These are phyloP conservation scores for Chiroxiphia lanceolata DNA, from an alignment of 2,797 vertebrate species.

Conservation along the genomic window DNA sequence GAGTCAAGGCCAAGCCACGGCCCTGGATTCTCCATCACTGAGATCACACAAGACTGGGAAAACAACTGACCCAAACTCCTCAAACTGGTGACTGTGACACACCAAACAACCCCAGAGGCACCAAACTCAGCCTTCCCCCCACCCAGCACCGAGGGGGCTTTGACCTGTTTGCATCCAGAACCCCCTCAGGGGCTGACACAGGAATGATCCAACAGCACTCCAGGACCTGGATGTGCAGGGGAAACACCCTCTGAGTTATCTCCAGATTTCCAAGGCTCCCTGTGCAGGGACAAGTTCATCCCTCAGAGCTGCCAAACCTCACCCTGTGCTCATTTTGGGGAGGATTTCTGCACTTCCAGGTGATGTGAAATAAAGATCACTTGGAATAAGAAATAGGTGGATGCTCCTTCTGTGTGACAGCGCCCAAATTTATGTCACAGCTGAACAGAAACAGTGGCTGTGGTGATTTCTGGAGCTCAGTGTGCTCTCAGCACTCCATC, in stretches of 20 bases:
- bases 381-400: not conserved
- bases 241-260: not conserved
- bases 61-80: not conserved
- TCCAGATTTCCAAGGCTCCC: not conserved
- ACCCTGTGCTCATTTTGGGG: not conserved
- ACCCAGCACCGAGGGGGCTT: not conserved
- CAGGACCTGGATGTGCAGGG: not conserved
- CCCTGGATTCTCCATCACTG: slow-evolving; percentile 31
- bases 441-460: not conserved
- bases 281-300: not conserved
- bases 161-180: fast-evolving
- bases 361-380: not conserved
- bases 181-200: not conserved
- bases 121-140: not conserved
- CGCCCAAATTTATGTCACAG: not conserved
- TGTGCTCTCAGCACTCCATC: not conserved
- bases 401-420: not conserved
- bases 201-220: not conserved
- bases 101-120: not conserved
- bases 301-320: not conserved
- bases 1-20: slow-evolving; percentile 39
- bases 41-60: not conserved
- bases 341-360: not conserved
- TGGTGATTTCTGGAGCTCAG: not conserved
- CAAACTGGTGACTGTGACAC: not conserved